phyloP scores from a whole-genome alignment of 2,113 vertebrate genomes.

The Otis tarda region DNA sequence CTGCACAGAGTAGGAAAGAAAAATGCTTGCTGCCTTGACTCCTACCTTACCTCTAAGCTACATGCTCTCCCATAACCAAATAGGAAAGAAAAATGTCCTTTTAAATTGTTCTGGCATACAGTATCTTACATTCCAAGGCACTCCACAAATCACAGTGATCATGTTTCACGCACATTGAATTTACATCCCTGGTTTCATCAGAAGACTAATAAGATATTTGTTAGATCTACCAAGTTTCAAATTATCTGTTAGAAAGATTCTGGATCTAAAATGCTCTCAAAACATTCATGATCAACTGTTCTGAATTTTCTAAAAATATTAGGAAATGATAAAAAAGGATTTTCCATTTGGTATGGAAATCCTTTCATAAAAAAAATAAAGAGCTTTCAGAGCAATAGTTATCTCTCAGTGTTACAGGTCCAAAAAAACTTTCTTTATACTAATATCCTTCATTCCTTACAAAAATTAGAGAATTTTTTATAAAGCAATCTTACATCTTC shows the following conservation, averaged over 20 bases:
- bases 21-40: slow-evolving; percentile 23
- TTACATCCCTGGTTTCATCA: slow-evolving; percentile 2
- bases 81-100: slow-evolving; percentile 31
- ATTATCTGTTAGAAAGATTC: not conserved
- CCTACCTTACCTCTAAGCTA: slow-evolving; percentile 14
- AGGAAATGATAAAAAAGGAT: not conserved
- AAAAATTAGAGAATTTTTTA: not conserved
- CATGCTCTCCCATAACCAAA: not conserved
- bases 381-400: not conserved
- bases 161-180: not conserved
- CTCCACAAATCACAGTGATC: slow-evolving; percentile 27
- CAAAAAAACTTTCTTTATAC: not conserved
- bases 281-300: not conserved
- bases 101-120: slow-evolving; percentile 33
- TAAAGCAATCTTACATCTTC: not conserved
- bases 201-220: not conserved
- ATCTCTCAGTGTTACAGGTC: not conserved
- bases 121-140: not conserved
- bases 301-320: not conserved
- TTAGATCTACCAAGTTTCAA: not conserved
- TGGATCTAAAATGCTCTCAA: not conserved
- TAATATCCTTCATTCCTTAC: not conserved
- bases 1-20: not conserved
- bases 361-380: not conserved
- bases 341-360: not conserved